phyloP scores from a whole-genome alignment of 2,797 vertebrate species.

The Lepilemur septentrionalis region DNA sequence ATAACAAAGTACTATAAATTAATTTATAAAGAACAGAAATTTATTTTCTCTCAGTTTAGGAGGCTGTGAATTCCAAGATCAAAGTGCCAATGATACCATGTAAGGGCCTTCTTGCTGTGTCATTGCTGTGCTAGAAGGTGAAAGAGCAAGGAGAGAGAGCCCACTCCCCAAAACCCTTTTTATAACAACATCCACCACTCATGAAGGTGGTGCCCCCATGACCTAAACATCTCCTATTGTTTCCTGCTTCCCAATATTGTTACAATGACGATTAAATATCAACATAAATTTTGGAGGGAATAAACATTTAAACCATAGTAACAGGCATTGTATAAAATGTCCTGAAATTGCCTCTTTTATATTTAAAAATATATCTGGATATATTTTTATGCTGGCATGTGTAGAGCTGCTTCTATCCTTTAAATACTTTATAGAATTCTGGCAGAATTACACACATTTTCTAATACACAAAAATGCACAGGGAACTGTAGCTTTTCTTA shows the following conservation, averaged over 20 bases:
- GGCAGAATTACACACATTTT: background rate
- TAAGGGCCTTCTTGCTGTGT: background rate
- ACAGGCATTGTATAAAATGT: background rate
- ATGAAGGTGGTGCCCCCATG: background rate
- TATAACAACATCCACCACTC: background rate
- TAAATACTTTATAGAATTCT: background rate
- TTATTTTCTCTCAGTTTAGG: background rate
- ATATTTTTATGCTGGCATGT: background rate
- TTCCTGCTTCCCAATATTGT: background rate
- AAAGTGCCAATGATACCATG: fast-evolving
- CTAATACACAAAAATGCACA: background rate
- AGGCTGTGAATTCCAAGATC: background rate
- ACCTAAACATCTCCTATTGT: background rate
- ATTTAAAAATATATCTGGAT: background rate
- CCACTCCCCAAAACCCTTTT: background rate
- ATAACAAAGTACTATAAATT: background rate
- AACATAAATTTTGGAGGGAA: background rate
- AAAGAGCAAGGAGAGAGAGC: background rate
- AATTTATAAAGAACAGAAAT: background rate
- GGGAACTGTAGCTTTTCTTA: background rate
- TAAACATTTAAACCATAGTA: background rate
- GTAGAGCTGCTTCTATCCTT: background rate
- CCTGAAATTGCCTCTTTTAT: background rate
- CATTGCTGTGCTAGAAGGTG: background rate
- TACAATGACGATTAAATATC: background rate